Evolutionary conservation across 2,888 invertebrate species (phyloP), one percentile per base, ranked within the genome.

Genomic region (Thymelicus acteon): DNA sequence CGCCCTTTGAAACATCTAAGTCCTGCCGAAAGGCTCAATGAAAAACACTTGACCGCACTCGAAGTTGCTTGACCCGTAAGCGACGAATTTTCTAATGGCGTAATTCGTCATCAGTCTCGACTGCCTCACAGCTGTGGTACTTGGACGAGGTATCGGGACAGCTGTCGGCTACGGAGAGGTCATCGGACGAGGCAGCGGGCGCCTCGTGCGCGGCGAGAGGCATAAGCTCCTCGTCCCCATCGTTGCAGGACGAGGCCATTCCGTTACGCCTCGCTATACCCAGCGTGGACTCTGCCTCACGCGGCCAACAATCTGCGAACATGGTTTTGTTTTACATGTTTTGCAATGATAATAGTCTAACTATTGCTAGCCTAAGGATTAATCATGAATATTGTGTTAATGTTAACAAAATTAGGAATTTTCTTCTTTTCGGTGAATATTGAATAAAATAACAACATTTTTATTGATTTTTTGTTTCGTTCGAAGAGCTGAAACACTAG

Each of bases 121-220:
- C 96, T 13, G 96, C 95, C 86, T 96, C 96, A 78, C 96, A 96
- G 82, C 96, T 96, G 82, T 96, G 96, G 82, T 96, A 96, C 80
- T 96, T 96, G 49, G 96, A 96, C 71, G 96, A 96, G 0, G 96
- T 96, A 78, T 96, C 96, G 24, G 96, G 92, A 93, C 96, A 96
- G 79, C 96, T 96, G 80, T 96, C 96, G 0, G 96, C 96, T 7
- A 95, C 94, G 0, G 96, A 95, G 15, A 96, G 86, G 77, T 96
- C 95, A 73, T 96, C 96, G 6, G 89, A 95, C 0, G 96, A 96
- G 1, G 91, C 93, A 0, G 92, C 89, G 1, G 91, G 91, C 0
- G 88, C 92, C 60, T 93, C 93, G 75, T 92, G 96, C 5, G 95
- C 96, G 0, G 95, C 96, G 15, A 96, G 84, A 0, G 96, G 96